Conservation (phyloP, 2,797 vertebrate species). For the Balearica regulorum region DNA sequence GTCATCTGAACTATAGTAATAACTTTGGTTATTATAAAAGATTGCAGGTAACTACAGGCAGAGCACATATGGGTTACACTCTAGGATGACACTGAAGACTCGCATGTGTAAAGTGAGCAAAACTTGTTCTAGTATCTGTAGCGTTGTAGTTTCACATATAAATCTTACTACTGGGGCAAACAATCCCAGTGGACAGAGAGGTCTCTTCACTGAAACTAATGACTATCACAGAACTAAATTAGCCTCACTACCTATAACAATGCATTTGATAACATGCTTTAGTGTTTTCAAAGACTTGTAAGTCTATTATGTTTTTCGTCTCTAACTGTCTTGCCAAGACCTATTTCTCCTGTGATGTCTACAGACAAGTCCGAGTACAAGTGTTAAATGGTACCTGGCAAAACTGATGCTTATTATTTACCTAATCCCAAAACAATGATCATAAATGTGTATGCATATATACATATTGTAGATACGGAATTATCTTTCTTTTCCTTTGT, state of each 20-base stretch:
- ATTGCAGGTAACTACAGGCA: not conserved
- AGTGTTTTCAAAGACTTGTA: not conserved
- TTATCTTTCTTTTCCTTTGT: not conserved
- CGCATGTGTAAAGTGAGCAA: not conserved
- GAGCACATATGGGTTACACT: not conserved
- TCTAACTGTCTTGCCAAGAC: not conserved
- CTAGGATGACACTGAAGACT: not conserved
- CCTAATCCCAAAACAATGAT: not conserved
- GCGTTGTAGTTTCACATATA: not conserved
- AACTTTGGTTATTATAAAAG: not conserved
- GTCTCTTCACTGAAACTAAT: not conserved
- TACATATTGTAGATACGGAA: not conserved
- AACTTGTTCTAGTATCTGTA: not conserved
- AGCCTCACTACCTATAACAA: not conserved
- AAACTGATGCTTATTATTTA: slow-evolving; percentile 1
- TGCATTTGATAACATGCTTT: not conserved
- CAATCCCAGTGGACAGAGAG: not conserved
- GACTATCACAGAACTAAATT: not conserved
- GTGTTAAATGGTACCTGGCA: not conserved
- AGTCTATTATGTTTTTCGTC: not conserved
- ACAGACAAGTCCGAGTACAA: not conserved
- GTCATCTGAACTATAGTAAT: not conserved
- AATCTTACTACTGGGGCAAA: not conserved
- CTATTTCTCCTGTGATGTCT: not conserved
- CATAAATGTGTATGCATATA: not conserved